Base-by-base conservation (phyloP, 2,888 invertebrate species). In the Hydropsyche betteni region DNA sequence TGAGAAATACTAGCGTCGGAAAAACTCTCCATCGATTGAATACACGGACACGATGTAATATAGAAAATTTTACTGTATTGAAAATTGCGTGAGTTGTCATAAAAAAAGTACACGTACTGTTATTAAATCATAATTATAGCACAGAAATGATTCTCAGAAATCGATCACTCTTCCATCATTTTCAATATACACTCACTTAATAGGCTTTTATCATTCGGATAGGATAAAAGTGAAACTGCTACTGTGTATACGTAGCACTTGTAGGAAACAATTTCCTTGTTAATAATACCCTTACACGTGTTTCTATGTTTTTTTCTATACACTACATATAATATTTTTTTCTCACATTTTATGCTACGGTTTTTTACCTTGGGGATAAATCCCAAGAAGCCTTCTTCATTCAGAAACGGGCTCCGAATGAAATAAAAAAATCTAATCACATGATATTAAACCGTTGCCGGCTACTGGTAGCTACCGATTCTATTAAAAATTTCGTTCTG, bases 401-500 rank as follows among this genome's bases (percentile, higher is more conserved):
- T 78, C 77, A 78, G 77, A 74, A 78, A 71, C 71, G 68, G 69
- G 76, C 74, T 70, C 75, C 69, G 75, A 78, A 78, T 74, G 76
- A 78, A 76, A 76, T 78, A 75, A 76, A 79, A 78, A 79, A 74
- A 75, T 38, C 76, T 75, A 75, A 79, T 79, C 77, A 79, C 77
- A 79, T 76, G 77, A 77, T 74, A 72, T 77, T 74, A 76, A 76
- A 75, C 77, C 77, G 76, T 74, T 76, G 77, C 74, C 76, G 75
- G 79, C 79, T 79, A 79, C 79, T 76, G 44, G 79, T 77, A 73
- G 79, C 79, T 77, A 77, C 78, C 78, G 79, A 77, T 79, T 79
- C 79, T 79, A 79, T 79, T 78, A 78, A 78, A 79, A 79, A 77
- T 77, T 79, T 78, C 79, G 78, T 78, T 79, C 79, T 79, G 79